Conservation (phyloP, 2,797 vertebrate species). For the Gadopsis marmoratus region DNA sequence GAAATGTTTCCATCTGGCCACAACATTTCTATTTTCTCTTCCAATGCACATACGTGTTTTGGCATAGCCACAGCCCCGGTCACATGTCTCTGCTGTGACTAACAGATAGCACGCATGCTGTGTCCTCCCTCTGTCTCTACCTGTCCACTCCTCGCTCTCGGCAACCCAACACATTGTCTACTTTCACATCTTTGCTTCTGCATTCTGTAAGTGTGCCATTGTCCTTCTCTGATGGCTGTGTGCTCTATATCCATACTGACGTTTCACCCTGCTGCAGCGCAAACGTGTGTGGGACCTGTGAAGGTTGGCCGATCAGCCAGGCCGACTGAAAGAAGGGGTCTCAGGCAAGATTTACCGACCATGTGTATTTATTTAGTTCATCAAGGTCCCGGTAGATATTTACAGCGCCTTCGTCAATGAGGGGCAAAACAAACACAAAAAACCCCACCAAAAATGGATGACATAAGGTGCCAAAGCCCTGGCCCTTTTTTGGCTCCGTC, state of each 20-base stretch:
- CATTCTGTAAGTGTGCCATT: too few species aligned
- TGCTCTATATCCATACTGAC: not conserved
- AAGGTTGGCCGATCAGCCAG: too few species aligned
- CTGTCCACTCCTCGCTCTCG: not conserved
- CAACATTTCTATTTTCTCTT: conserved; percentile 9
- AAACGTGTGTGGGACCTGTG: not conserved
- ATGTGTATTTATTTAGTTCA: too few species aligned
- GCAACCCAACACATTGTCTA: not conserved
- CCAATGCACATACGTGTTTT: not conserved
- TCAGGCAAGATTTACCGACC: too few species aligned
- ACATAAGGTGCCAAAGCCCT: too few species aligned
- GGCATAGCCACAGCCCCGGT: not conserved
- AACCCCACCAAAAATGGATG: too few species aligned
- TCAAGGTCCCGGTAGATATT: too few species aligned
- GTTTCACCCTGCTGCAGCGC: not conserved
- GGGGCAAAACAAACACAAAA: too few species aligned
- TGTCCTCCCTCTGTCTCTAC: conserved; percentile 11
- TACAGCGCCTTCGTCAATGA: too few species aligned
- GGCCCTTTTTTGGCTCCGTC: too few species aligned
- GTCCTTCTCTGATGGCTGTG: not conserved
- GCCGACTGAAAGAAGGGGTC: too few species aligned
- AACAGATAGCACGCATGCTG: conserved; percentile 5
- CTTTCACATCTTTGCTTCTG: not conserved
- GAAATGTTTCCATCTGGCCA: not conserved
- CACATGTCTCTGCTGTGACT: conserved; percentile 3